Percentiles rank a stretch among this genome's conserved stretches.
phyloP scores from a whole-genome alignment of 2,797 vertebrate species.

The Mustela erminea region DNA sequence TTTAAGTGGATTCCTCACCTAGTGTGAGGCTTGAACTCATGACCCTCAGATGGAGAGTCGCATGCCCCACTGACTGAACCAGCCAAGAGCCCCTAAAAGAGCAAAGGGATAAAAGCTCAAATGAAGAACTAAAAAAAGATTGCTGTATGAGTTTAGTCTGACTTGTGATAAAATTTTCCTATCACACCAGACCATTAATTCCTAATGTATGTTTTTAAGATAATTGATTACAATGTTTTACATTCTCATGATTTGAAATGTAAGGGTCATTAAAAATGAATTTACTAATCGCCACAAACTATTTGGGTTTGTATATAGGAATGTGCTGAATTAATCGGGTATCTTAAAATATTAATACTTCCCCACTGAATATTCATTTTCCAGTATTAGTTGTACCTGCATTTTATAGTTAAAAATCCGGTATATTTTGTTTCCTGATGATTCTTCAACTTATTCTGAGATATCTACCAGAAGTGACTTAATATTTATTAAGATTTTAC shows the following conservation, averaged over 20 bases:
- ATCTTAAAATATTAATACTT: conserved; percentile 55
- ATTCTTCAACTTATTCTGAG: conserved; percentile 44
- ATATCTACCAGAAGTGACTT: background rate
- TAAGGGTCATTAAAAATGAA: conserved; percentile 8
- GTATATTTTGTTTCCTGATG: background rate
- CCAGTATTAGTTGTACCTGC: background rate
- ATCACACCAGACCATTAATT: background rate
- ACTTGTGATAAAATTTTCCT: conserved; percentile 33
- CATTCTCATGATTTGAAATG: conserved; percentile 8
- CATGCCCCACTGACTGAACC: background rate
- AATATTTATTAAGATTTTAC: conserved; percentile 45
- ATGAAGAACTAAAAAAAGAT: conserved; percentile 1
- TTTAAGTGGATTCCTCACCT: background rate
- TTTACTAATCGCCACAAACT: conserved; percentile 35
- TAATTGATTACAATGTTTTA: conserved; percentile 27
- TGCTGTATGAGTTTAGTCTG: background rate
- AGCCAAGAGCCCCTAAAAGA: background rate
- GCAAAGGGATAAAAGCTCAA: background rate
- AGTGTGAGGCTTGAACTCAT: background rate
- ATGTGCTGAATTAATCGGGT: background rate
- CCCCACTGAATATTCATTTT: conserved; percentile 48
- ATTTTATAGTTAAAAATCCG: conserved; percentile 20
- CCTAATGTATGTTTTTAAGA: conserved; percentile 39
- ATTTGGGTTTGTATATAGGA: background rate
- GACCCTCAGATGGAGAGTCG: background rate